phyloP scores from a whole-genome alignment of 1,140 invertebrate genomes.

The Scaptomyza hsui region DNA sequence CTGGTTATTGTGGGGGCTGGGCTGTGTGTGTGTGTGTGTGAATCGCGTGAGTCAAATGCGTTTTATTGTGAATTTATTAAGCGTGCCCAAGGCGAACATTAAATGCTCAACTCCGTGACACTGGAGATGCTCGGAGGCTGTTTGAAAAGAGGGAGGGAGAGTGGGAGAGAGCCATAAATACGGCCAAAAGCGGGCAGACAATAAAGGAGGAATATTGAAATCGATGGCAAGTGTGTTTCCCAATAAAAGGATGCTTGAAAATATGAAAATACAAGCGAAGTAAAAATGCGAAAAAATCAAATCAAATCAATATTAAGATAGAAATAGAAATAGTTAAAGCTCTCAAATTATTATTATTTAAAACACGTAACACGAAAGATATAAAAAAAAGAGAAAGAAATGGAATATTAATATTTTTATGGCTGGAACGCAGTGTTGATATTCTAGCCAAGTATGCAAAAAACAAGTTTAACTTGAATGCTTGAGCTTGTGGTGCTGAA shows the following conservation, averaged over 20 bases:
- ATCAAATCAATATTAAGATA: not conserved
- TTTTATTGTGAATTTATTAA: slow-evolving; percentile 81
- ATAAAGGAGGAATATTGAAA: slow-evolving; percentile 49
- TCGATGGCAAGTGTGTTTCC: slow-evolving; percentile 21
- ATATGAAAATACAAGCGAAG: slow-evolving; percentile 7
- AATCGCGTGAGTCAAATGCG: slow-evolving; percentile 68
- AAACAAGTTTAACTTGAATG: slow-evolving; percentile 29
- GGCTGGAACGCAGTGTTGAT: not conserved
- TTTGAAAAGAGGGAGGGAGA: not conserved
- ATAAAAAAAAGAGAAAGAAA: not conserved
- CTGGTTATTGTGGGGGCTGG: slow-evolving; percentile 11
- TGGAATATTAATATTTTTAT: slow-evolving; percentile 16
- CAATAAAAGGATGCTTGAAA: slow-evolving; percentile 34
- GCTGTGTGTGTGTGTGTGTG: not conserved
- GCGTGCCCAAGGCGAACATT: slow-evolving; percentile 77
- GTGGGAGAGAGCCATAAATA: slow-evolving; percentile 52
- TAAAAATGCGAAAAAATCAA: slow-evolving; percentile 2
- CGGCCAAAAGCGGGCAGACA: slow-evolving; percentile 53
- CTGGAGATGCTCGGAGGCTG: slow-evolving; percentile 25
- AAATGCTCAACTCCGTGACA: slow-evolving; percentile 56
- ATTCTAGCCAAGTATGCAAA: not conserved
- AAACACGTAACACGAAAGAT: not conserved
- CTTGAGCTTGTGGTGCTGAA: not conserved
- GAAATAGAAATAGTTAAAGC: too few relatives aligned
- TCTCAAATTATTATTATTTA: not conserved